phyloP scores from a whole-genome alignment of 2,888 invertebrate species.

The Rhyacophila evoluta region DNA sequence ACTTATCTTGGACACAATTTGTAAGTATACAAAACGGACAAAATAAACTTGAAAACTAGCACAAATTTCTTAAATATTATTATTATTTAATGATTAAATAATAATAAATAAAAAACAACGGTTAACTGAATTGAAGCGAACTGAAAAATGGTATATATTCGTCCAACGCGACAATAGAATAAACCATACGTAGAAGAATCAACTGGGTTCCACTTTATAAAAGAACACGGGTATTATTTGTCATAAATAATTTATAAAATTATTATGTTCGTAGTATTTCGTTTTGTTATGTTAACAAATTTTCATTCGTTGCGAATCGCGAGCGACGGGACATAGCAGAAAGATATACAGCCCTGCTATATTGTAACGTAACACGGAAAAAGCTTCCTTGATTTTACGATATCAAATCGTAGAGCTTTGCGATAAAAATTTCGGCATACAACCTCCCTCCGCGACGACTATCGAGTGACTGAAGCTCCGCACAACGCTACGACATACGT shows the following conservation, averaged over 20 bases:
- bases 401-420: neutral
- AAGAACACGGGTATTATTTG: slow-evolving; percentile 28
- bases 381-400: neutral
- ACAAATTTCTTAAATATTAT: slow-evolving; percentile 28
- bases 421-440: slow-evolving; percentile 25
- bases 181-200: slow-evolving; percentile 34
- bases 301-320: neutral
- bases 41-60: slow-evolving; percentile 26
- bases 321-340: slow-evolving; percentile 19
- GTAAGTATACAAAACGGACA: neutral
- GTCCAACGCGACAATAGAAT: slow-evolving; percentile 2
- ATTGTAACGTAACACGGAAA: neutral
- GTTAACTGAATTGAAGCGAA: slow-evolving; percentile 38
- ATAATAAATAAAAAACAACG: slow-evolving; percentile 34
- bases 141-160: slow-evolving; percentile 29
- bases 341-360: neutral
- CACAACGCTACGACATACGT: slow-evolving; percentile 37
- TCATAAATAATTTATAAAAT: slow-evolving; percentile 25
- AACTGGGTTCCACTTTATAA: slow-evolving; percentile 32
- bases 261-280: slow-evolving; percentile 33
- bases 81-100: slow-evolving; percentile 32
- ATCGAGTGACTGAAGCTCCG: slow-evolving; percentile 49
- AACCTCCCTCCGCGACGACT: slow-evolving; percentile 38
- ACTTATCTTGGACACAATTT: slow-evolving; percentile 33
- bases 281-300: neutral